Base-by-base conservation (phyloP, 1,140 invertebrate genomes). In the Elysia chlorotica region DNA sequence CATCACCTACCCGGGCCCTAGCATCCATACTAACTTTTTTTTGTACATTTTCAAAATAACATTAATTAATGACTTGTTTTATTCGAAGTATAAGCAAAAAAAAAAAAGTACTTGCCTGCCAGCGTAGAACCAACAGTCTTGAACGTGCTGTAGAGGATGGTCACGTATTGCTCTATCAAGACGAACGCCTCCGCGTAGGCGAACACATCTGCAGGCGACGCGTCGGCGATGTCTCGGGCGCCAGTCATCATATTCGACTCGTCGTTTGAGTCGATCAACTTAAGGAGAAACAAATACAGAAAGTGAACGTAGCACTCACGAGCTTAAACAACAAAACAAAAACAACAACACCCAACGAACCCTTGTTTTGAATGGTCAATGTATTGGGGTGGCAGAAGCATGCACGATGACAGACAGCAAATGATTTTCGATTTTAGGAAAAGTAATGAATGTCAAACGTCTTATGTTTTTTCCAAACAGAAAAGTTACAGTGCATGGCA, bases 51-150 rank as follows among this genome's bases (percentile, higher is more conserved):
- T 59, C 6, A 23, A 48, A 17, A 48, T 4, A 66, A 38, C 6
- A 31, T 41, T 5, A 38, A 36, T 17, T 31, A 14, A 14, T 17
- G 33, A 25, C 6, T 17, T 14, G n/a, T n/a, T n/a, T n/a, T n/a
- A n/a, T n/a, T n/a, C n/a, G n/a, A 19, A 59, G 25, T 31, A 65
- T 28, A 14, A 10, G 23, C 5, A 65, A 14, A 36, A 30, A 65
- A 4, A 33, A 33, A 6, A 67, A 67, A 1, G 19, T 19, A 23
- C 6, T 2, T 57, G 57, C 66, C 66, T 0, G 93, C 87, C 0
- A 96, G 95, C 21, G 96, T 96, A 63, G 97, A 93, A 0, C 94
- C 90, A 88, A 99, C 95, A 73, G 96, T 94, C 80, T 98, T 96
- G 10, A 99, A 91, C 1, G 96, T 97, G 1, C 95, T 95, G 0